phyloP scores from a whole-genome alignment of 2,888 invertebrate genomes.

The Athripsodes cinereus region DNA sequence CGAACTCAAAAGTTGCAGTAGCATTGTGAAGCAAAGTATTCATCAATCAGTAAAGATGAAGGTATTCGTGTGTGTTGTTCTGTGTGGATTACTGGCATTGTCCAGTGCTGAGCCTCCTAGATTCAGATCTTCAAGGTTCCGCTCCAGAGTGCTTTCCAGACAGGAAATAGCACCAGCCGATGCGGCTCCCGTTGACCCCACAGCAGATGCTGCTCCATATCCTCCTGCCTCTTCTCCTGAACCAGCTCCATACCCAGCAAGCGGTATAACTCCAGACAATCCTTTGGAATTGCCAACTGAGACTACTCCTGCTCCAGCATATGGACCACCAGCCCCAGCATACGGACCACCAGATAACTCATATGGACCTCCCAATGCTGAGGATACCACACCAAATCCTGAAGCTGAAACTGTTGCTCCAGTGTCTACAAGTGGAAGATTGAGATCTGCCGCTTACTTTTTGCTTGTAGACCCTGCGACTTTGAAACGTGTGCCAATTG shows the following conservation, averaged over 20 bases:
- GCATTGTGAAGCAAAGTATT: not conserved
- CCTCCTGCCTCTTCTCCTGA: slow-evolving; percentile 4
- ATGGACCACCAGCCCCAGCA: slow-evolving; percentile 11
- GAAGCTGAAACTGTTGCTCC: slow-evolving; percentile 9
- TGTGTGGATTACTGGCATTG: slow-evolving; percentile 11
- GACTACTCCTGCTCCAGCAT: slow-evolving; percentile 27
- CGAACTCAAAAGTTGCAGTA: no score
- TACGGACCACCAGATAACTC: slow-evolving; percentile 13
- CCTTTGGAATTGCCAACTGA: slow-evolving; percentile 37
- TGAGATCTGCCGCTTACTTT: slow-evolving; percentile 13
- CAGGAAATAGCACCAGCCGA: slow-evolving; percentile 8
- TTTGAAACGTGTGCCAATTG: slow-evolving; percentile 4
- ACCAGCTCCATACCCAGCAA: slow-evolving; percentile 30
- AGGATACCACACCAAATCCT: not conserved
- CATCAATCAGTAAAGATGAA: slow-evolving; percentile 17
- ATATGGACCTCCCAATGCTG: slow-evolving; percentile 12
- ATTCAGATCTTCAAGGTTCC: not conserved
- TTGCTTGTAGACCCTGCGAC: slow-evolving; percentile 8
- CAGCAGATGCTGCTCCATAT: slow-evolving; percentile 5
- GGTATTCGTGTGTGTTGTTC: slow-evolving; percentile 8
- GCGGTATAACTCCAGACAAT: slow-evolving; percentile 44
- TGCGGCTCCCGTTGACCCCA: not conserved
- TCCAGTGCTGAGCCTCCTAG: slow-evolving; percentile 15
- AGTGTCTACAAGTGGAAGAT: slow-evolving; percentile 4
- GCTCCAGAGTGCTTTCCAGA: slow-evolving; percentile 2